Conservation (phyloP, 2,888 invertebrate species). For the Lamellibrachia satsuma region DNA sequence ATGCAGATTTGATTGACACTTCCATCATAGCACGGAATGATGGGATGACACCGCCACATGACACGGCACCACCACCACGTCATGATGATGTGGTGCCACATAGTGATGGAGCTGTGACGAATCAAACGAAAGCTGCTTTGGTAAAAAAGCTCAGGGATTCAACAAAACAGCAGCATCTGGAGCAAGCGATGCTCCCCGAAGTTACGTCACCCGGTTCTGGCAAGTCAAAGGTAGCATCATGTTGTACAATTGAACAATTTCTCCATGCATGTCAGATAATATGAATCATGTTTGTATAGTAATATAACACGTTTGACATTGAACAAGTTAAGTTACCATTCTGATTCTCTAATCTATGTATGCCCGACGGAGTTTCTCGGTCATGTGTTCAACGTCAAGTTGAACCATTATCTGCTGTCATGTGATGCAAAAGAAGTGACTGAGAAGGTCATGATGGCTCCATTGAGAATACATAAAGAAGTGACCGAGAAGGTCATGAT, state of each 20-base stretch:
- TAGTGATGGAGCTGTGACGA: background rate
- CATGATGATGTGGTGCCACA: background rate
- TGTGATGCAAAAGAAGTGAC: too few relatives aligned
- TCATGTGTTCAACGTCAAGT: too few relatives aligned
- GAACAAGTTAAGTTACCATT: too few relatives aligned
- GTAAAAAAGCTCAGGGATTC: background rate
- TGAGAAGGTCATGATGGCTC: too few relatives aligned
- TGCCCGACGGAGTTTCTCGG: too few relatives aligned
- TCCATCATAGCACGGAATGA: background rate
- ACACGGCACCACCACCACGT: background rate
- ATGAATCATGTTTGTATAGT: too few relatives aligned
- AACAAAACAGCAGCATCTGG: background rate
- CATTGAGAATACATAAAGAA: too few relatives aligned
- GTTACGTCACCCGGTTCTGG: background rate
- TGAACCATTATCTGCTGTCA: too few relatives aligned
- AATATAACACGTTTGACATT: too few relatives aligned
- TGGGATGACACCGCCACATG: background rate
- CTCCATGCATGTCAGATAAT: too few relatives aligned
- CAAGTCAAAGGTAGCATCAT: background rate
- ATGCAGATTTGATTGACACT: background rate
- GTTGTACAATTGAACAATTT: background rate
- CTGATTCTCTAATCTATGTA: too few relatives aligned
- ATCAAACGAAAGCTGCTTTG: background rate
- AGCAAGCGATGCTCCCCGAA: background rate
- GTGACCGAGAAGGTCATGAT: too few relatives aligned